These are phyloP conservation scores for Cheilosia impressa DNA, from an alignment of 2,888 invertebrate genomes.

Conservation along the genomic window DNA sequence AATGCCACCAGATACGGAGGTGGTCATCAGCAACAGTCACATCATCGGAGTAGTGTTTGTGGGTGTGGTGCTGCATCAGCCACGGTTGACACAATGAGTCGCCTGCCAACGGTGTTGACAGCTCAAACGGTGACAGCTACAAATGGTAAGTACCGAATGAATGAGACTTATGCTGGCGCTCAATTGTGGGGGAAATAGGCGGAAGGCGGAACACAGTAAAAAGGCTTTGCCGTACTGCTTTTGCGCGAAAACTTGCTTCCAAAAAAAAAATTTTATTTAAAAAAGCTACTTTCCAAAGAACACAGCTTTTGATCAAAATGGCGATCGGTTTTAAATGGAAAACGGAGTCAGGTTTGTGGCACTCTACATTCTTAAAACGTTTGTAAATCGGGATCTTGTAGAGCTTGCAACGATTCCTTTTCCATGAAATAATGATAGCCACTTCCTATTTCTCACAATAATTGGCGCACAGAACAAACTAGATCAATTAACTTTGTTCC, in stretches of 20 bases:
- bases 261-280: too few relatives aligned
- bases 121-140: conserved; percentile 49
- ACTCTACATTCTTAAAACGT: too few relatives aligned
- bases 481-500: too few relatives aligned
- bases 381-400: too few relatives aligned
- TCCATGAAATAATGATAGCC: too few relatives aligned
- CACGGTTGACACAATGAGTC: conserved; percentile 75
- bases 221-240: neutral
- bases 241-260: too few relatives aligned
- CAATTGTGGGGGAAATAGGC: neutral
- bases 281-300: too few relatives aligned
- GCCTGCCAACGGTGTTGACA: conserved; percentile 52
- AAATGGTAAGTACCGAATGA: conserved; percentile 56
- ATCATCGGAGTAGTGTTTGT: conserved; percentile 77
- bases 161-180: neutral
- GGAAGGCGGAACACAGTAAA: neutral
- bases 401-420: too few relatives aligned
- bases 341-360: too few relatives aligned
- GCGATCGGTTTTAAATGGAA: too few relatives aligned
- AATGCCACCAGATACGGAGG: conserved; percentile 66
- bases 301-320: too few relatives aligned
- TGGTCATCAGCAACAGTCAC: conserved; percentile 75
- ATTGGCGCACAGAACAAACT: neutral
- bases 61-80: conserved; percentile 78
- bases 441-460: neutral